These are phyloP conservation scores for Rhorus exstirpatorius DNA, from an alignment of 2,888 invertebrate species.

Conservation along the genomic window DNA sequence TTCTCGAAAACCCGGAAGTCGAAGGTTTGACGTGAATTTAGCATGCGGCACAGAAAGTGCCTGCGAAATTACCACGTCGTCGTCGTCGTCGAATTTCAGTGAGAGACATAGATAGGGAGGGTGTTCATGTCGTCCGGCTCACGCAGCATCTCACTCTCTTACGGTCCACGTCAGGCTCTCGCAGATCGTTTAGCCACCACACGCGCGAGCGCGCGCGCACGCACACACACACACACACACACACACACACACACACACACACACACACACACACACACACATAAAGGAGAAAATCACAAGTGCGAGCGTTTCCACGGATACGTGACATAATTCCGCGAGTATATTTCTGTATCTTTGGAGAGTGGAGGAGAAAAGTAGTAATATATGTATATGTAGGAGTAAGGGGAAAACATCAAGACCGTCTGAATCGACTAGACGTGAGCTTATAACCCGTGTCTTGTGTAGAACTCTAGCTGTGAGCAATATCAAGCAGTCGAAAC, in stretches of 20 bases:
- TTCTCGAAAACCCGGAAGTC: conserved; percentile 63
- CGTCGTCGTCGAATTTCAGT: conserved; percentile 54
- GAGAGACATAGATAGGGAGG: conserved; percentile 46
- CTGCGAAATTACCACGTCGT: conserved; percentile 57
- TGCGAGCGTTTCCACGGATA: conserved; percentile 73
- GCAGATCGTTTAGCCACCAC: conserved; percentile 26
- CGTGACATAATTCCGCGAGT: conserved; percentile 81
- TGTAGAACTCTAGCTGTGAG: conserved; percentile 36
- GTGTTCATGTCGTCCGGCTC: conserved; percentile 26
- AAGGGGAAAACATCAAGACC: conserved; percentile 63
- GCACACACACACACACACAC: not conserved
- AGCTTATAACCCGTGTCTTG: conserved; percentile 54
- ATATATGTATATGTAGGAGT: conserved; percentile 37
- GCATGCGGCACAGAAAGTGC: conserved; percentile 55
- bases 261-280: not conserved
- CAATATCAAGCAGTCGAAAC: conserved; percentile 70
- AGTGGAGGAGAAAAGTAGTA: conserved; percentile 62
- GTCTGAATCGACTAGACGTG: conserved; percentile 61
- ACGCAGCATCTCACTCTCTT: conserved; percentile 31
- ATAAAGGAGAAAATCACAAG: conserved; percentile 56
- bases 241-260: too few relatives aligned
- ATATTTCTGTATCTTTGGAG: conserved; percentile 79
- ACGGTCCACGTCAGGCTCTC: conserved; percentile 17
- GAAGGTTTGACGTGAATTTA: conserved; percentile 63
- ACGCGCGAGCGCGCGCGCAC: not conserved